A percentile compares a stretch with the other conserved stretches of the same genome.
phyloP scores from a whole-genome alignment of 2,888 invertebrate genomes.

The Drosophila maculinotata region DNA sequence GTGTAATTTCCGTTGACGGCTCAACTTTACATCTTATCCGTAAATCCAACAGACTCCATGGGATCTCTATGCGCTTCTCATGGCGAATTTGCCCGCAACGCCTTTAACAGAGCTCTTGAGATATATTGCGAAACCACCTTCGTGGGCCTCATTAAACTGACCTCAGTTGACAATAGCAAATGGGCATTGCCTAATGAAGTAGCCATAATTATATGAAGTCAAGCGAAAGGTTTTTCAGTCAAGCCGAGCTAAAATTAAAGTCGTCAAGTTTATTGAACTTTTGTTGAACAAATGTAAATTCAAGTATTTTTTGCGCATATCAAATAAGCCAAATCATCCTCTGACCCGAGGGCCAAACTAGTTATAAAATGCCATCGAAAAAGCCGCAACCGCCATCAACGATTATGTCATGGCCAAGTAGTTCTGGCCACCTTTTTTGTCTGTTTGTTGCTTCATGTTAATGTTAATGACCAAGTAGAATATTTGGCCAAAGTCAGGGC shows the following conservation, averaged over 20 bases:
- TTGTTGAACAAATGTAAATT: slow-evolving; percentile 39
- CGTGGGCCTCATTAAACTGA: slow-evolving; percentile 52
- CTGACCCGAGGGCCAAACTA: slow-evolving; percentile 68
- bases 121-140: slow-evolving; percentile 26
- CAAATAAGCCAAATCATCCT: slow-evolving; percentile 68
- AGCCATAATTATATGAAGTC: slow-evolving; percentile 40
- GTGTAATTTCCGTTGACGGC: background rate
- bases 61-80: too few species aligned
- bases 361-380: slow-evolving; percentile 55
- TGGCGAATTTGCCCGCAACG: slow-evolving; percentile 3
- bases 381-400: slow-evolving; percentile 23
- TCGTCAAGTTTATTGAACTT: slow-evolving; percentile 73
- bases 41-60: background rate
- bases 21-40: background rate
- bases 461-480: slow-evolving; percentile 53
- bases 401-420: slow-evolving; percentile 66
- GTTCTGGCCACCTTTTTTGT: slow-evolving; percentile 23
- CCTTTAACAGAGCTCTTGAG: slow-evolving; percentile 18
- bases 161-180: slow-evolving; percentile 59
- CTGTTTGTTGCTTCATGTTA: background rate
- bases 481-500: slow-evolving; percentile 58
- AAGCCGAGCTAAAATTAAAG: slow-evolving; percentile 1
- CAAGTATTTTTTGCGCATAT: slow-evolving; percentile 45
- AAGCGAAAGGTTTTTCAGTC: slow-evolving; percentile 53
- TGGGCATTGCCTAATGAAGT: slow-evolving; percentile 46